Conservation (phyloP, 2,113 vertebrate species). For the Zosterops japonicus region DNA sequence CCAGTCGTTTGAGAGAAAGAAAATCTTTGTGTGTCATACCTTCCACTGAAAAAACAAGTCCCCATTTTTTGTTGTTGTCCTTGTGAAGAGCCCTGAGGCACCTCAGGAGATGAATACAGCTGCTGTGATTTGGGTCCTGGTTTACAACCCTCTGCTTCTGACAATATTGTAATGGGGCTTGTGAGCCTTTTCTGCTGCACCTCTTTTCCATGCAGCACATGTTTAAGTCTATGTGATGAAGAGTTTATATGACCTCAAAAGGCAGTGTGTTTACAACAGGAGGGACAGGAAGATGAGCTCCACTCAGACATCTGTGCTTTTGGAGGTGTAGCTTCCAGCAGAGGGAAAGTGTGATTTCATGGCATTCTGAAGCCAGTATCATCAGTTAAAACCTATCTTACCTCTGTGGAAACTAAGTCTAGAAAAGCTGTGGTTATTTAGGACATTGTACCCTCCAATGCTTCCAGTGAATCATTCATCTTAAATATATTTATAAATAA, state of each 20-base stretch:
- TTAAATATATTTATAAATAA: conserved; percentile 31
- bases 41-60: background rate
- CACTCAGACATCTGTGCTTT: background rate
- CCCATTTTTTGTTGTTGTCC: background rate
- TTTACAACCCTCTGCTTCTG: background rate
- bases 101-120: background rate
- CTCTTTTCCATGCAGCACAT: background rate
- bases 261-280: background rate
- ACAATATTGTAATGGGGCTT: background rate
- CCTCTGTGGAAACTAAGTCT: background rate
- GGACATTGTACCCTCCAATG: background rate
- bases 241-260: background rate
- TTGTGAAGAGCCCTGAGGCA: background rate
- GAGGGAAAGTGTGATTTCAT: background rate
- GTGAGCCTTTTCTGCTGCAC: background rate
- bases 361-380: background rate
- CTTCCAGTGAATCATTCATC: background rate
- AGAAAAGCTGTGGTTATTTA: background rate
- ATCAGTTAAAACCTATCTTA: background rate
- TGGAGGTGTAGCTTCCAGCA: background rate
- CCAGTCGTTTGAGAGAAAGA: background rate
- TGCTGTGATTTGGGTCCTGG: background rate
- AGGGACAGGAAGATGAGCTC: background rate
- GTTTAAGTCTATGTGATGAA: background rate
- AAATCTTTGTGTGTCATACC: background rate